Percentiles rank a stretch among this genome's conserved stretches.
Evolutionary conservation across 2,888 invertebrate species (phyloP).

Genomic region (Geotrupes spiniger): DNA sequence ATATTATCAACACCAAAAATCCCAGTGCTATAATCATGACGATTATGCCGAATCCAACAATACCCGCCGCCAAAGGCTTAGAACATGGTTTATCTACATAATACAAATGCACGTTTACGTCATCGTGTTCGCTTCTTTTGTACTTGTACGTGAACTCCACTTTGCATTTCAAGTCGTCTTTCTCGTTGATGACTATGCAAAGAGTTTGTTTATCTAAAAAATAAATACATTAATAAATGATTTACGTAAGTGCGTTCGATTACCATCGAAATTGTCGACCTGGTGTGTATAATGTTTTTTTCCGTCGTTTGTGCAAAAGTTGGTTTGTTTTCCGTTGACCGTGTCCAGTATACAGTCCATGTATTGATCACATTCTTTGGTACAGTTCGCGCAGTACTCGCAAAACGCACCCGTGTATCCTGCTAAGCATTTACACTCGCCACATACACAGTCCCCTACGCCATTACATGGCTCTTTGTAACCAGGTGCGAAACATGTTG

Average conservation of each 20-base stretch:
- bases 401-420: constrained; percentile 54
- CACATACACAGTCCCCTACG: constrained; percentile 76
- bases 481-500: constrained; percentile 56
- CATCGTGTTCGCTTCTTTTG: constrained; percentile 6
- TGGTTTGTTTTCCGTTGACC: constrained; percentile 11
- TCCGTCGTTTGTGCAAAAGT: constrained; percentile 17
- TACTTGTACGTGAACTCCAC: constrained; percentile 26
- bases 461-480: constrained; percentile 62
- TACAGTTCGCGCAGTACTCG: constrained; percentile 54
- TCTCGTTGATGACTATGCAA: constrained; percentile 17
- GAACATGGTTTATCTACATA: constrained; percentile 31
- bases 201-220: constrained; percentile 5
- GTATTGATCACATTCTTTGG: constrained; percentile 54
- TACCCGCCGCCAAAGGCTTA: constrained; percentile 31
- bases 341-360: constrained; percentile 47
- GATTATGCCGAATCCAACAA: constrained; percentile 30
- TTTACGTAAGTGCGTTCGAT: neutral
- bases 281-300: constrained; percentile 18
- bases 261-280: constrained; percentile 16
- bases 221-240: neutral
- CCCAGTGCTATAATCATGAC: constrained; percentile 31
- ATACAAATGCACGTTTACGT: constrained; percentile 12
- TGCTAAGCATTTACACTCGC: constrained; percentile 44
- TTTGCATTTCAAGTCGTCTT: constrained; percentile 20
- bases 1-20: constrained; percentile 32